phyloP scores from a whole-genome alignment of 2,888 invertebrate genomes.

The Lasioglossum zephyrum region DNA sequence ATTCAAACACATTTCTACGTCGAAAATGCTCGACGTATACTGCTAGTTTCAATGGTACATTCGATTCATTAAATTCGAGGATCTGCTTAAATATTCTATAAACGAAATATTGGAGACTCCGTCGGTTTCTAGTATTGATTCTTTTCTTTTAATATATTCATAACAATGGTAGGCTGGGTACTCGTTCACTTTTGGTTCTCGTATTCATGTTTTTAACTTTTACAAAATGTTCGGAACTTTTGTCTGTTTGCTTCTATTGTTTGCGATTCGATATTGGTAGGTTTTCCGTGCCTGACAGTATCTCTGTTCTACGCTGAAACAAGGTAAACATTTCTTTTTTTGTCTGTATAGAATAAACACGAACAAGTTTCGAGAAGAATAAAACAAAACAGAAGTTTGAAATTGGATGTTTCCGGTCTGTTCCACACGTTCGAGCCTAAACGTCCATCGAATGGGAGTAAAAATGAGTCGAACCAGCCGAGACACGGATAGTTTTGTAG shows the following conservation, averaged over 20 bases:
- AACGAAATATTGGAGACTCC: background rate
- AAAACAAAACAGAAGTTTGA: background rate
- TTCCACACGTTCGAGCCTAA: background rate
- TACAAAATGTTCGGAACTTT: background rate
- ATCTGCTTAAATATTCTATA: background rate
- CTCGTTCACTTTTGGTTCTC: background rate
- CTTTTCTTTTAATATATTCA: background rate
- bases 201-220: background rate
- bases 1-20: background rate
- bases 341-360: background rate
- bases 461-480: conserved; percentile 7
- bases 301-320: background rate
- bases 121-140: background rate
- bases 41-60: background rate
- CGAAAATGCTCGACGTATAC: background rate
- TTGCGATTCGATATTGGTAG: background rate
- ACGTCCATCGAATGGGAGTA: background rate
- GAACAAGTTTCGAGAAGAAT: background rate
- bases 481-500: background rate
- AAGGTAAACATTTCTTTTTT: background rate
- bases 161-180: background rate
- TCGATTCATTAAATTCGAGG: background rate
- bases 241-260: background rate
- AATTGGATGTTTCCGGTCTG: conserved; percentile 1
- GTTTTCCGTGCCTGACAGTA: background rate